Base-by-base conservation (phyloP, 2,888 invertebrate species). In the Amphipyra tragopoginis region DNA sequence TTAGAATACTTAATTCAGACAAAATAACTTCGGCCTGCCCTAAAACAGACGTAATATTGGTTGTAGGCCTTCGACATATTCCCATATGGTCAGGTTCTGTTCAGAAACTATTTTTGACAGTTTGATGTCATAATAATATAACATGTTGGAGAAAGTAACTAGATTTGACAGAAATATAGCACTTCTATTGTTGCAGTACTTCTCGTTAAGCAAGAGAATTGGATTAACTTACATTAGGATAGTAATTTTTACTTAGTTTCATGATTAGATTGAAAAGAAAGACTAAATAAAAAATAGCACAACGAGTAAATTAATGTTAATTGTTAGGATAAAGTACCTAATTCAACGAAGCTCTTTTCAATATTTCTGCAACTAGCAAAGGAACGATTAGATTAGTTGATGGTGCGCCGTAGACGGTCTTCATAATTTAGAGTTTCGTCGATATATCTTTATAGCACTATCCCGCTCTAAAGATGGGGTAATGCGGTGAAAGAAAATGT, bases 401-500 rank as follows among this genome's bases (percentile, higher is more conserved):
- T 40, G 43, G n/a, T 52, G 11, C 47, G 52, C 13, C 45, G 58
- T 53, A 68, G 56, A 68, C 64, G 33, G 55, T 70, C 50, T 61
- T 74, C 70, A 61, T 69, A 72, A 73, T 53, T 70, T 61, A 50
- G 70, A 58, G 74, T 65, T 70, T 70, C 55, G 75, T 74, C 66
- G 53, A 70, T 74, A 74, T 59, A 65, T 73, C 61, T 73, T 56
- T 44, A 69, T 72, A 69, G 71, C 52, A 69, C 72, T 72, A 72
- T 72, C 72, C 69, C 54, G 65, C 74, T 72, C 72, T 66, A 74
- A 70, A 66, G 55, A 59, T 56, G 52, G 62, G 71, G 66, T 74
- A 74, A 65, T 74, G 75, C 75, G 71, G 66, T 58, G 71, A 66
- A 70, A 59, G 70, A 74, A 72, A 68, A 73, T 73, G 42, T 68